Percentiles rank a stretch among this genome's conserved stretches.
Conservation (phyloP, 2,888 invertebrate genomes). For the Allophyes oxyacanthae region DNA sequence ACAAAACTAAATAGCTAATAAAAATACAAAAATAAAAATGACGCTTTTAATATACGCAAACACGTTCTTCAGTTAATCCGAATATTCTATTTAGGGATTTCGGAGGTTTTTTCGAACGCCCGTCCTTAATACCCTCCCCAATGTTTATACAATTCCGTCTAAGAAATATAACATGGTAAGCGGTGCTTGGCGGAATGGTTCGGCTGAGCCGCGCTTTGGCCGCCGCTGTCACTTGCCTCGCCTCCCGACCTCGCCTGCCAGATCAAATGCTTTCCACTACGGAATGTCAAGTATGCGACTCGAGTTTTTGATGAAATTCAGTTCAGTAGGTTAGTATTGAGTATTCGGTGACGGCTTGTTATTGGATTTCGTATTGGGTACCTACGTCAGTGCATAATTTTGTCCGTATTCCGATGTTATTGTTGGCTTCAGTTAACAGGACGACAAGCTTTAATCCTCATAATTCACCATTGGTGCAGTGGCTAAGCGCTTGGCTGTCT, state of each 20-base stretch:
- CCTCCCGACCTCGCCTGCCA: slow-evolving; percentile 25
- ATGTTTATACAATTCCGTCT: slow-evolving; percentile 30
- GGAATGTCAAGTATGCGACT: slow-evolving; percentile 20
- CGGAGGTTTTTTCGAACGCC: neutral
- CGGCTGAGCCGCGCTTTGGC: slow-evolving; percentile 11
- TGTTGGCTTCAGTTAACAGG: too few relatives aligned
- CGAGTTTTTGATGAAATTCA: slow-evolving; percentile 25
- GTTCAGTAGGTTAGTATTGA: slow-evolving; percentile 15
- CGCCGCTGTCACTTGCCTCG: slow-evolving; percentile 2
- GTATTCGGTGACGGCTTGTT: slow-evolving; percentile 1
- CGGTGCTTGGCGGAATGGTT: slow-evolving; percentile 24
- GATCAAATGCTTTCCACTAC: slow-evolving; percentile 13
- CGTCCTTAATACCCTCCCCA: neutral
- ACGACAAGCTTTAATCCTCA: too few relatives aligned
- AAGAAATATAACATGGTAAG: slow-evolving; percentile 44
- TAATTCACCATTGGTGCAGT: too few relatives aligned
- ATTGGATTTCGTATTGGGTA: too few relatives aligned
- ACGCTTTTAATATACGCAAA: too few relatives aligned
- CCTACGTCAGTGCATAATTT: too few relatives aligned
- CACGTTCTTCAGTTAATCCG: too few relatives aligned
- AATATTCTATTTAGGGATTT: too few relatives aligned
- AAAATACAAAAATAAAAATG: too few relatives aligned
- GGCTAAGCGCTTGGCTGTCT: too few relatives aligned
- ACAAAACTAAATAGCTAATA: too few relatives aligned
- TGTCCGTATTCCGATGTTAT: too few relatives aligned